Evolutionary conservation across 53 echinoderm and acorn worm species (phyloP), one percentile per base, ranked within the genome.

Genomic region (Temnopleurus reevesii): DNA sequence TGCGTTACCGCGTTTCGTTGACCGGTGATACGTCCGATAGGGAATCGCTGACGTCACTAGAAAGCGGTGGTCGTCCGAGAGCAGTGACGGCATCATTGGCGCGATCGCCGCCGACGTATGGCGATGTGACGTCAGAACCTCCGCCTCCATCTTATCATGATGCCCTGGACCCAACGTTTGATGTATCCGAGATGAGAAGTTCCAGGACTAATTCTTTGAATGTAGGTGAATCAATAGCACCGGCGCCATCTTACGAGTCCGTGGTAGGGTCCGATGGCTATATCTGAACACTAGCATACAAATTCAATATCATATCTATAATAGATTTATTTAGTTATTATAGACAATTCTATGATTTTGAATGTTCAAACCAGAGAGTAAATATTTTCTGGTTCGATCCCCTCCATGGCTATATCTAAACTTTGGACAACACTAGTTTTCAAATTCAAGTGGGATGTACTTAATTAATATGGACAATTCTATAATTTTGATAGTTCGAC

Each of bases 181-280:
- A 79, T 79, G 13, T 79, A 15, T 79, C 79, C 9, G 66, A 66
- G n/a, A n/a, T 66, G 10, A n/a, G 38, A 66, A n/a, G 66, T 38
- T 66, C 66, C n/a, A 66, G 36, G 21, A 36, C 21, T 5, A n/a
- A n/a, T n/a, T 66, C 66, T 1, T 36, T 66, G 36, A 66, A 66
- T 38, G 41, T 66, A 2, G 41, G 41, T 38, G 38, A 66, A 4
- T 18, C n/a, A 6, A 38, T n/a, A 4, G 36, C 66, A 66, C n/a
- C n/a, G n/a, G 66, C 66, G 8, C 66, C 66, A 3, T 66, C 66
- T 0, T 66, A 66, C 41, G 66, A 66, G 5, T 59, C 61, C 15
- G 61, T 31, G 0, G 31, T 30, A 29, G 61, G 61, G 17, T 61
- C 33, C 0, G 61, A 30, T 15, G 17, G 61, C 61, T 15, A 61